Base-by-base conservation (phyloP, 1,140 invertebrate genomes). In the Drosophila pseudoobscura region DNA sequence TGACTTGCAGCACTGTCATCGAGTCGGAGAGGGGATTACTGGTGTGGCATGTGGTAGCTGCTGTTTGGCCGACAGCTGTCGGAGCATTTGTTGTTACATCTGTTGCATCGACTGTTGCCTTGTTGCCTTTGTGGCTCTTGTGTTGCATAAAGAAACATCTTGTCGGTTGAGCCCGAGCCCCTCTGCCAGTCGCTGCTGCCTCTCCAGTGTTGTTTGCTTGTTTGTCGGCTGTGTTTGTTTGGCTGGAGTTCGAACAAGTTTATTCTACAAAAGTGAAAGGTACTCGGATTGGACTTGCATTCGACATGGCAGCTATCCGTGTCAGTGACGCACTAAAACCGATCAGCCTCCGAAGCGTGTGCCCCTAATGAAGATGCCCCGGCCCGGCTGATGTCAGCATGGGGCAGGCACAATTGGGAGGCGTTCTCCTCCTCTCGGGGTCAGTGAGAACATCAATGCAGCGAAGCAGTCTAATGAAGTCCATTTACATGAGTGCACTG, bases 251-350 rank as follows among this genome's bases (percentile, higher is more conserved):
- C 83, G 78, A 87, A 87, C 82, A 75, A 88, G 82, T 87, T 87
- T 87, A 87, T 87, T 87, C 82, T 87, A 82, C 62, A 75, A 87
- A 87, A 87, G 82, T 87, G 82, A 87, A 87, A 87, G 82, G 82
- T 74, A 64, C 35, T 74, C 49, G 65, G 65, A 60, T 65, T 60
- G 51, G 58, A 39, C 49, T 62, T 39, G 58, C 74, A 47, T 26
- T 64, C 71, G 68, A 29, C 46, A 13, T 56, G 41, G n/a, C 24
- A 39, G 60, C 63, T 52, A 87, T 75, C 63, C 76, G 78, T 80
- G 82, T 87, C 82, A 87, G 78, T 82, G 83, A 82, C 78, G 78
- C 82, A 87, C 70, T 85, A 78, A 85, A 83, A 61, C 45, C 45
- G 44, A 66, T 80, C 58, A 46, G 41, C 35, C 13, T 22, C 24